These are phyloP conservation scores for Pionites leucogaster DNA, from an alignment of 2,113 vertebrate species.

Conservation along the genomic window DNA sequence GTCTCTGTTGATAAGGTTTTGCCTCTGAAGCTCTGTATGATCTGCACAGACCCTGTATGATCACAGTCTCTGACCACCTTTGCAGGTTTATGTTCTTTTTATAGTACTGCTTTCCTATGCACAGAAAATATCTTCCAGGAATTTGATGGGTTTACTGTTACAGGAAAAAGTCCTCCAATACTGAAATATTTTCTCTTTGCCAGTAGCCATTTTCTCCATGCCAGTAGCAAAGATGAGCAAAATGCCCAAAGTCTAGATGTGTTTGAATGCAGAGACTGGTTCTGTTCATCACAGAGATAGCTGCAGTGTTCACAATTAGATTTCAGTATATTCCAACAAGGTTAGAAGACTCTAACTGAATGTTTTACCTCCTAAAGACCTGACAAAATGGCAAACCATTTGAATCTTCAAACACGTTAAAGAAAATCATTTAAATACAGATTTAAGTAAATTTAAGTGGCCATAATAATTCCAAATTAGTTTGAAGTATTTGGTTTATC, in stretches of 20 bases:
- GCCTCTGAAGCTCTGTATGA: background rate
- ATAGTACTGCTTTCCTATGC: background rate
- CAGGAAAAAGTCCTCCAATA: background rate
- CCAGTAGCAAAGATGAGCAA: background rate
- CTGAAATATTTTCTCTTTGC: background rate
- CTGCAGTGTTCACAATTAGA: background rate
- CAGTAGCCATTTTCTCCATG: background rate
- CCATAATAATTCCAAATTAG: background rate
- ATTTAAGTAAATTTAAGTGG: background rate
- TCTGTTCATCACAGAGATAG: background rate
- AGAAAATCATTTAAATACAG: background rate
- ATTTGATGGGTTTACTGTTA: background rate
- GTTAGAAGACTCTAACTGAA: background rate
- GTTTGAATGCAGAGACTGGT: background rate
- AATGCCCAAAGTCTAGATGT: background rate
- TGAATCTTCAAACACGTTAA: background rate
- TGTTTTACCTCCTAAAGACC: background rate
- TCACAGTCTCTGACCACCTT: background rate
- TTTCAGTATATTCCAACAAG: background rate
- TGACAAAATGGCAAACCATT: background rate
- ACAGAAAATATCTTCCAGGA: background rate
- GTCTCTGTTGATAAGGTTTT: background rate
- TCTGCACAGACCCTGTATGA: background rate
- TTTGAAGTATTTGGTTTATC: background rate
- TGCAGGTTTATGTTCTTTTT: background rate